Evolutionary conservation across 2,888 invertebrate genomes (phyloP).

Genomic region (Thera britannica): DNA sequence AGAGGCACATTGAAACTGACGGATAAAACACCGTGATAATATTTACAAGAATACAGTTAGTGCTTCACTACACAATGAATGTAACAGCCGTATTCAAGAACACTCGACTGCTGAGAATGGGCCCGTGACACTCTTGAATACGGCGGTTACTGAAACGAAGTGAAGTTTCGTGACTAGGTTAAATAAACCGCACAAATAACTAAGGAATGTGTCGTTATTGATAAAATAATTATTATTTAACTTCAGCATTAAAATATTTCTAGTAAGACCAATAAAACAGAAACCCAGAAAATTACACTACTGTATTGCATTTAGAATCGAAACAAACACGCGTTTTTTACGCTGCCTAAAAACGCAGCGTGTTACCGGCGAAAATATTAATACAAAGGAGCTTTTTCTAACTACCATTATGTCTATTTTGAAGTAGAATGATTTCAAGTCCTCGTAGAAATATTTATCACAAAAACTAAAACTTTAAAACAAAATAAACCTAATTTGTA

Average conservation of each 20-base stretch:
- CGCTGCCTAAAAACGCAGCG: no score
- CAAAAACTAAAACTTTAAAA: constrained; percentile 47
- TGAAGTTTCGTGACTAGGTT: constrained; percentile 70
- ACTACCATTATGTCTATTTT: not conserved
- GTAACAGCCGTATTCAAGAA: constrained; percentile 26
- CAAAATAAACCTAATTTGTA: constrained; percentile 65
- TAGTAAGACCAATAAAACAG: not conserved
- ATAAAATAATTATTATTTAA: constrained; percentile 37
- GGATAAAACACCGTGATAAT: constrained; percentile 53
- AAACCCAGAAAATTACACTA: no score
- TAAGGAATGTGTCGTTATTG: constrained; percentile 53
- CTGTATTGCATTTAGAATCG: no score
- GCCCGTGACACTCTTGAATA: constrained; percentile 4
- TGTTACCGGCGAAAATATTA: not conserved
- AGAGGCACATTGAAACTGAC: constrained; percentile 77
- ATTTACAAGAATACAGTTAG: constrained; percentile 59
- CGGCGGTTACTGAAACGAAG: constrained; percentile 47
- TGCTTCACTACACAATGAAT: constrained; percentile 56
- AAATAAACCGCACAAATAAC: constrained; percentile 45
- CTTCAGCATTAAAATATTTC: constrained; percentile 40
- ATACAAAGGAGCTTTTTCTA: not conserved
- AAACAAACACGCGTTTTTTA: no score
- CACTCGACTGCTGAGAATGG: not conserved
- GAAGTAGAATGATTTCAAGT: not conserved
- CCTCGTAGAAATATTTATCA: constrained; percentile 28